A percentile compares a stretch with the other conserved stretches of the same genome.
Evolutionary conservation across 2,113 vertebrate genomes (phyloP).

Genomic region (Thalassoma bifasciatum): DNA sequence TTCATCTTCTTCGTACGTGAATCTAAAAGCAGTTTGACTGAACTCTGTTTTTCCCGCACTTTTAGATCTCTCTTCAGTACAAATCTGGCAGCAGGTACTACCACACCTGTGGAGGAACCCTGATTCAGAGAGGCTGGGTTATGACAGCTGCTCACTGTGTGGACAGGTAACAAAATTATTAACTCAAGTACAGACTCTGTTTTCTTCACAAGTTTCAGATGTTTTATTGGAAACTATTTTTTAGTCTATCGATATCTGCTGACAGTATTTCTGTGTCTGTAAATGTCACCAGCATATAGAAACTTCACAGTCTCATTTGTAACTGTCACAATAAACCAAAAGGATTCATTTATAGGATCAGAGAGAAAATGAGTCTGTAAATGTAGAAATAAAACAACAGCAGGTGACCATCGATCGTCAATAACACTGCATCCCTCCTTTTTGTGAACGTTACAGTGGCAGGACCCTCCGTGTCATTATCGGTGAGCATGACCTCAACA

Average conservation of each 20-base stretch:
- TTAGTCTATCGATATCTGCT: constrained; percentile 3
- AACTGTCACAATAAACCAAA: constrained; percentile 16
- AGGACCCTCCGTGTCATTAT: constrained; percentile 81
- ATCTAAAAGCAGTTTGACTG: background rate
- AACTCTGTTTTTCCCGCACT: background rate
- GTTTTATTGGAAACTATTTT: background rate
- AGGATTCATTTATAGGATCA: constrained; percentile 11
- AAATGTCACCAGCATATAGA: constrained; percentile 35
- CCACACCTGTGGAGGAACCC: constrained; percentile 90
- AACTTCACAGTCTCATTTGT: constrained; percentile 30
- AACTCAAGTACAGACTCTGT: background rate
- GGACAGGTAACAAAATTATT: constrained; percentile 71
- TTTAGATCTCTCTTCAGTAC: constrained; percentile 86
- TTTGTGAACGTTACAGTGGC: constrained; percentile 1
- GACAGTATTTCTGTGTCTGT: background rate
- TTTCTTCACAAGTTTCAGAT: background rate
- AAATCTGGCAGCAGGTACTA: constrained; percentile 70
- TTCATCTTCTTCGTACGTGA: too few relatives aligned
- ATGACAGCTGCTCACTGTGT: constrained; percentile 92
- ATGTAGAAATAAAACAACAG: background rate
- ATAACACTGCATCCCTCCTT: background rate
- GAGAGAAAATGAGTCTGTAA: constrained; percentile 2
- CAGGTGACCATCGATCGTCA: background rate
- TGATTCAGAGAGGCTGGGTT: constrained; percentile 86
- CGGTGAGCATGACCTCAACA: constrained; percentile 85